These are phyloP conservation scores for Delichon dasypus DNA, from an alignment of 2,797 vertebrate genomes.

Conservation along the genomic window DNA sequence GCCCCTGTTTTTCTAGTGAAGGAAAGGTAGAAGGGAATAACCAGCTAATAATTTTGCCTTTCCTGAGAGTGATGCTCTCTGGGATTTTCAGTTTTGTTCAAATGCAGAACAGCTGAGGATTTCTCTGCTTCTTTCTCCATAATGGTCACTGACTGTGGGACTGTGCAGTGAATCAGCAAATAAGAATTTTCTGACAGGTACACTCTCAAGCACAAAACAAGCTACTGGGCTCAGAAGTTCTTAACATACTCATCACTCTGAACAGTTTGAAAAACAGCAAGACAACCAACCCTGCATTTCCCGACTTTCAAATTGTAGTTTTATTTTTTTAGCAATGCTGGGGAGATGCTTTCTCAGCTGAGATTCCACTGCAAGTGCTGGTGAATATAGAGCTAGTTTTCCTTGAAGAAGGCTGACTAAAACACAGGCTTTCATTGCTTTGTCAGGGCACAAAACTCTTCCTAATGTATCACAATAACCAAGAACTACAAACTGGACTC, in stretches of 20 bases:
- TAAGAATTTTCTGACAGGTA: conserved; percentile 1
- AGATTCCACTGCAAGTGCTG: conserved; percentile 34
- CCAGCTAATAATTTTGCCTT: neutral
- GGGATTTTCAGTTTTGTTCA: neutral
- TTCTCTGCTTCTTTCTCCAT: neutral
- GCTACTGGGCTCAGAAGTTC: neutral
- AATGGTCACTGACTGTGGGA: neutral
- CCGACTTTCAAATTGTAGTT: neutral
- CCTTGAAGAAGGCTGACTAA: neutral
- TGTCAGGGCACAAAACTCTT: conserved; percentile 46
- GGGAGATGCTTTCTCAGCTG: neutral
- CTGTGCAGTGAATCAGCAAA: conserved; percentile 12
- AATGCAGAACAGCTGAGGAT: neutral
- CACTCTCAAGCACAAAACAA: neutral
- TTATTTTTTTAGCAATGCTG: conserved; percentile 4
- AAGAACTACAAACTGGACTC: conserved; percentile 38
- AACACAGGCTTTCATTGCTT: conserved; percentile 41
- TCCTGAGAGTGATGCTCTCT: neutral
- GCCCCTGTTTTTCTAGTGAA: neutral
- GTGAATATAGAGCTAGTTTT: conserved; percentile 29
- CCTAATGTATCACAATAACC: conserved; percentile 39
- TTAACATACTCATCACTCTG: neutral
- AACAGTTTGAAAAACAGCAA: neutral
- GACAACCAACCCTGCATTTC: neutral
- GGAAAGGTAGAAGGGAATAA: neutral